Evolutionary conservation across 1,140 invertebrate species (phyloP).

Genomic region (Muscidifurax raptorellus): DNA sequence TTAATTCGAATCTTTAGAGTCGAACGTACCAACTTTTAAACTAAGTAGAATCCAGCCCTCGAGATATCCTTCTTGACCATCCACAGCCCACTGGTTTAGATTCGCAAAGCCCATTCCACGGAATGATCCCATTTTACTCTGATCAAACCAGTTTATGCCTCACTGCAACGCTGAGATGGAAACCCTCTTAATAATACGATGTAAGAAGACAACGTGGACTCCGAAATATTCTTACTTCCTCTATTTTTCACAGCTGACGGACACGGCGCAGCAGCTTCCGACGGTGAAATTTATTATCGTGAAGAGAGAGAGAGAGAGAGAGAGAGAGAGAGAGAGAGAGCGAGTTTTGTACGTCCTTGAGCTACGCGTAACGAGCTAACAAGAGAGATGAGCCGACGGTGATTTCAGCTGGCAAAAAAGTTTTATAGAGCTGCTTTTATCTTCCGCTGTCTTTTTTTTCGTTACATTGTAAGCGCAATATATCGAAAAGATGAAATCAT

Average conservation of each 20-base stretch:
- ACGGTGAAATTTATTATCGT: conserved; percentile 27
- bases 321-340: background rate
- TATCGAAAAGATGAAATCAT: background rate
- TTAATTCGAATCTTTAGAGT: background rate
- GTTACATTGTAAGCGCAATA: background rate
- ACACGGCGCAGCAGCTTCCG: background rate
- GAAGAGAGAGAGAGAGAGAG: no score
- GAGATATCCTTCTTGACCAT: background rate
- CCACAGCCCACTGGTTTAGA: background rate
- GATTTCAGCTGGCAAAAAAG: background rate
- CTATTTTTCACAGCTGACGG: background rate
- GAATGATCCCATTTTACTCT: background rate
- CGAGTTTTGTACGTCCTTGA: background rate
- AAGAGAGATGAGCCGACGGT: conserved; percentile 1
- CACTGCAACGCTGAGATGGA: background rate
- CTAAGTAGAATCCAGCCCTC: background rate
- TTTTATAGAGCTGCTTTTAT: background rate
- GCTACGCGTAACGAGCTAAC: conserved; percentile 11
- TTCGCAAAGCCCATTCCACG: background rate
- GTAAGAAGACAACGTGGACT: background rate
- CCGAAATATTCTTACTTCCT: conserved; percentile 2
- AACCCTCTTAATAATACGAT: conserved; percentile 1
- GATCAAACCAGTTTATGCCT: background rate
- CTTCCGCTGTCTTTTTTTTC: background rate
- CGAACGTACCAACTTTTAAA: background rate